Evolutionary conservation across 1,140 invertebrate genomes (phyloP).

Genomic region (Calephelis nemesis): DNA sequence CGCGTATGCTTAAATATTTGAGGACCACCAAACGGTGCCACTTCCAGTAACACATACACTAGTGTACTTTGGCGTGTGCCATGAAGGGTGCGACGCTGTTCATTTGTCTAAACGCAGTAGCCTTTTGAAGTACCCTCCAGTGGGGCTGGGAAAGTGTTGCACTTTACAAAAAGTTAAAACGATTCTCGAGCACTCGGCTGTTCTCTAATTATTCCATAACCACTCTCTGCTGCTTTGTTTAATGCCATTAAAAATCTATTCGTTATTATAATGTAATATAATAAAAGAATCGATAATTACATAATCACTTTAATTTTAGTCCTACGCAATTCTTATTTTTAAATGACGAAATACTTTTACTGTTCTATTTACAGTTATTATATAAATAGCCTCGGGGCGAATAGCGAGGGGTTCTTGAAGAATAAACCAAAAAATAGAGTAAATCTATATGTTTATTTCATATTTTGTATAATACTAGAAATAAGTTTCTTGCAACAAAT

Average conservation of each 20-base stretch:
- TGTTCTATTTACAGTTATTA: too few relatives aligned
- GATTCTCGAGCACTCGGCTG: constrained; percentile 47
- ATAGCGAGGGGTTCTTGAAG: too few relatives aligned
- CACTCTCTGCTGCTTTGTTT: constrained; percentile 45
- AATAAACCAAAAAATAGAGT: too few relatives aligned
- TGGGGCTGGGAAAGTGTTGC: constrained; percentile 74
- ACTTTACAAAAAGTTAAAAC: constrained; percentile 74
- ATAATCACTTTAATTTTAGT: constrained; percentile 43
- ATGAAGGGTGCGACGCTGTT: constrained; percentile 68
- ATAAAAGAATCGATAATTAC: constrained; percentile 30
- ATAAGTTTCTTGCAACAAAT: too few relatives aligned
- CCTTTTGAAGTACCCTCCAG: constrained; percentile 57
- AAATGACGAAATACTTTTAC: too few relatives aligned
- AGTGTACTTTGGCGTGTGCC: constrained; percentile 57
- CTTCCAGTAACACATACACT: constrained; percentile 30
- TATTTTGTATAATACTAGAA: too few relatives aligned
- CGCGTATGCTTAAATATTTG: background rate
- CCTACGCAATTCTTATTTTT: too few relatives aligned
- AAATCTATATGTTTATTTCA: too few relatives aligned
- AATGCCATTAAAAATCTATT: constrained; percentile 40
- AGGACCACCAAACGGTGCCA: constrained; percentile 1
- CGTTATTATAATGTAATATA: constrained; percentile 29
- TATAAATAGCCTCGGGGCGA: too few relatives aligned
- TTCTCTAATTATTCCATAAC: constrained; percentile 46
- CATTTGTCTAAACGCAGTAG: constrained; percentile 76